Evolutionary conservation across 2,113 vertebrate species (phyloP), one percentile per base, ranked within the genome.

Genomic region (Indicator indicator): DNA sequence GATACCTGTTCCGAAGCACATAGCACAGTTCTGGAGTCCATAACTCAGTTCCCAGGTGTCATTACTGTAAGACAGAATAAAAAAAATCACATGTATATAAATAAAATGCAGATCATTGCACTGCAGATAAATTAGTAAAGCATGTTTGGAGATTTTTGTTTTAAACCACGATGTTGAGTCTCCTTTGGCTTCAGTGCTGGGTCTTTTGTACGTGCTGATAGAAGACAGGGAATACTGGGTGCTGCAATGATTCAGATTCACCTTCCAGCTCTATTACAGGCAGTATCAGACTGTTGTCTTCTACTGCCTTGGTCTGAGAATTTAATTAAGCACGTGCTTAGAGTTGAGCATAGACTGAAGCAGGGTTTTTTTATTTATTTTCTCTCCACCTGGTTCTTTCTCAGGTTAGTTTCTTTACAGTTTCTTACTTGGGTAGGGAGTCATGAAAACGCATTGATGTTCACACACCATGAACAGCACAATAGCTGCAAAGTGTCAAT

Each of bases 101-200:
- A 19, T 64, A 94, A 94, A 87, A 87, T 19, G 17, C 77, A 74
- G 64, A 44, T 94, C 83, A 74, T 89, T 85, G 42, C 82, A 58
- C 30, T 79, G 71, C 77, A 83, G 69, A 86, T 96, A 92, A 96
- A 95, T 95, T 92, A 93, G 44, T 67, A 52, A 88, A 93, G 58
- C 46, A 64, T 2, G 23, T 88, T 86, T 83, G 90, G 73, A 94
- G 54, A 80, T 88, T 40, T 14, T 82, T 58, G 78, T 72, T 75
- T 79, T 5, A 94, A 87, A 59, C 44, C 58, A 59, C 55, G 17
- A 3, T 70, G 48, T 74, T 59, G 50, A 27, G 19, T 52, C 33
- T 30, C 56, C 28, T 93, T 62, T 96, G 48, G 44, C 64, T 68
- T 84, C n/a, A n/a, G 71, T 63, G 38, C 32, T 76, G 12, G 58